Evolutionary conservation across 1,140 invertebrate genomes (phyloP).

Genomic region (Drosophila sturtevanti): DNA sequence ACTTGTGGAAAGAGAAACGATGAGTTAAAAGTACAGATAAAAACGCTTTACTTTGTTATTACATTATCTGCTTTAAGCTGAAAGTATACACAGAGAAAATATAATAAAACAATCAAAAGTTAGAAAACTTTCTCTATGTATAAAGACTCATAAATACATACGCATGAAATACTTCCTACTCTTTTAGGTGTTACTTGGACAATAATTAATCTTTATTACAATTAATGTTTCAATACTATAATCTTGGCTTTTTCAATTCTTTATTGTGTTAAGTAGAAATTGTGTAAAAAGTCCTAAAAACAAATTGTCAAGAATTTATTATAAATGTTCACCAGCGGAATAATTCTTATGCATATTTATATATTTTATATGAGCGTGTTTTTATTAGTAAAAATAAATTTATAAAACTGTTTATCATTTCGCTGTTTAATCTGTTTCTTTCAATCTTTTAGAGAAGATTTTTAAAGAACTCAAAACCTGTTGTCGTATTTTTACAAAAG

Average conservation of each 20-base stretch:
- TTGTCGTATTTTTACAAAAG: neutral
- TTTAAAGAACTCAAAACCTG: constrained; percentile 12
- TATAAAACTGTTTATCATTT: constrained; percentile 45
- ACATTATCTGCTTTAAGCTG: constrained; percentile 54
- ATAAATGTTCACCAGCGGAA: constrained; percentile 51
- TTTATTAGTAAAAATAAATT: constrained; percentile 69
- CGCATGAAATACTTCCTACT: constrained; percentile 19
- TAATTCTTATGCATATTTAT: constrained; percentile 53
- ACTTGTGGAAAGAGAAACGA: constrained; percentile 40
- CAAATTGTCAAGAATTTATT: constrained; percentile 54
- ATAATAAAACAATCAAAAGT: constrained; percentile 13
- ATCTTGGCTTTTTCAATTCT: constrained; percentile 19
- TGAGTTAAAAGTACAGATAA: constrained; percentile 25
- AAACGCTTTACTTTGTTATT: constrained; percentile 66
- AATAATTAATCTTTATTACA: constrained; percentile 57
- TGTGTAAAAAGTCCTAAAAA: neutral
- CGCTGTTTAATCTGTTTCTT: neutral
- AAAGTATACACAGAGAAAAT: constrained; percentile 45
- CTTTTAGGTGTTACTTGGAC: constrained; percentile 47
- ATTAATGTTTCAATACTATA: constrained; percentile 23
- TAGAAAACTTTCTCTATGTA: constrained; percentile 38
- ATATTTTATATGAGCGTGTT: constrained; percentile 53
- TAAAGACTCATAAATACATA: constrained; percentile 14
- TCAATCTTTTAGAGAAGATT: too few relatives aligned
- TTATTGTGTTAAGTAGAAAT: constrained; percentile 17